Base-by-base conservation (phyloP, 1,140 invertebrate genomes). In the Berghia stephanieae region DNA sequence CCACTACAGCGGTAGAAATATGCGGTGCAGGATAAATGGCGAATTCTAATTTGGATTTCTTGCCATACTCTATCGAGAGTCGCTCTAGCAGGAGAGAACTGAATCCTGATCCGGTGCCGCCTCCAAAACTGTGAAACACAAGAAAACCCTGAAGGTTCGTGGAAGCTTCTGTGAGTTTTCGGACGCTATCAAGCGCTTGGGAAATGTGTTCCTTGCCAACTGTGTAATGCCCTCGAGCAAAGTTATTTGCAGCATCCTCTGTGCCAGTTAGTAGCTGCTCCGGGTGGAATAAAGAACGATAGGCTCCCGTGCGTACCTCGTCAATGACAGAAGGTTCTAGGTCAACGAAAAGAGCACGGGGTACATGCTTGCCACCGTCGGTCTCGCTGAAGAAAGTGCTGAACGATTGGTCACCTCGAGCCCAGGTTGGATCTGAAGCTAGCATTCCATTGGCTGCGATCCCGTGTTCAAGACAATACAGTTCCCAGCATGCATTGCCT, bases 261-360 rank as follows among this genome's bases (percentile, higher is more conserved):
- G 94, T 94, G 36, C 93, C 93, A 82, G 94, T 94, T 87, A 95
- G 94, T 73, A 94, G 84, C 89, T 95, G 94, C 88, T 95, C 94
- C 70, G 94, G 94, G 87, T 95, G 94, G 92, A 95, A 96, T 80
- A 96, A 80, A 57, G 84, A 82, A 13, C 83, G 83, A 74, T 83
- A 85, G 1, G 70, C 66, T 4, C 83, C 83, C 18, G 80, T 83
- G 31, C 83, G 91, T 88, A 90, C 84, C 80, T 90, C 90, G 81
- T 90, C 89, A 18, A 96, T 94, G n/a, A 95, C 94, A 79, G 94
- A 95, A 5, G 95, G 94, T 88, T 96, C 95, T 79, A 96, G 90
- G 88, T 96, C 95, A 3, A 96, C 94, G 86, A 95, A 96, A 44
- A 91, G 93, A 18, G 95, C 94, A 80, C 95, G 89, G 1, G 95